A percentile compares a stretch with the other conserved stretches of the same genome.
Evolutionary conservation across 2,888 invertebrate species (phyloP).

Genomic region (Polydrusus tereticollis): DNA sequence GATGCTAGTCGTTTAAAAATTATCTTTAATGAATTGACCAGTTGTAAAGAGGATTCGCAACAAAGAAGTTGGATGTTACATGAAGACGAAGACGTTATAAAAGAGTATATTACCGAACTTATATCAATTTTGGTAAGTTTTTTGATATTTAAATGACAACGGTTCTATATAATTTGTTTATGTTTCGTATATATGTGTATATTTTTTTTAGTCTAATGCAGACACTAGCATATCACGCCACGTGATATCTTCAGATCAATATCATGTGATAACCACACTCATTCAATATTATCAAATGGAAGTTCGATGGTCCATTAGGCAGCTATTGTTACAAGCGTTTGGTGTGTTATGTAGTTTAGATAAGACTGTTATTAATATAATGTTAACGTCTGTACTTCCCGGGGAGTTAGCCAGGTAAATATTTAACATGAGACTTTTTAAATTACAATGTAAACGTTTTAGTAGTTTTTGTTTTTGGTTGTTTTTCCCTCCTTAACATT

Average conservation of each 20-base stretch:
- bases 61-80: conserved; percentile 96
- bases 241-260: conserved; percentile 86
- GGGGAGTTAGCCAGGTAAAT: conserved; percentile 86
- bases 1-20: conserved; percentile 87
- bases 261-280: conserved; percentile 85
- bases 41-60: conserved; percentile 94
- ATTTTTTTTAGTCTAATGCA: conserved; percentile 82
- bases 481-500: too few species aligned
- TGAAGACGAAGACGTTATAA: conserved; percentile 92
- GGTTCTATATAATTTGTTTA: too few species aligned
- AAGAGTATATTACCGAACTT: conserved; percentile 85
- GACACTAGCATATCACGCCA: conserved; percentile 90
- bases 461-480: too few species aligned
- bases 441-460: too few species aligned
- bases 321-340: conserved; percentile 86
- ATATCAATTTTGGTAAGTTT: conserved; percentile 82
- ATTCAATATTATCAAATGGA: conserved; percentile 98
- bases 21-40: conserved; percentile 86
- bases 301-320: conserved; percentile 86
- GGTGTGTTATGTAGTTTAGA: conserved; percentile 90
- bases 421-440: too few species aligned
- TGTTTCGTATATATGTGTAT: neutral
- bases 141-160: neutral
- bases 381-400: conserved; percentile 90
- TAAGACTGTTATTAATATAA: conserved; percentile 82